Conservation (phyloP, 2,113 vertebrate species). For the Cricetomys ansorgei region DNA sequence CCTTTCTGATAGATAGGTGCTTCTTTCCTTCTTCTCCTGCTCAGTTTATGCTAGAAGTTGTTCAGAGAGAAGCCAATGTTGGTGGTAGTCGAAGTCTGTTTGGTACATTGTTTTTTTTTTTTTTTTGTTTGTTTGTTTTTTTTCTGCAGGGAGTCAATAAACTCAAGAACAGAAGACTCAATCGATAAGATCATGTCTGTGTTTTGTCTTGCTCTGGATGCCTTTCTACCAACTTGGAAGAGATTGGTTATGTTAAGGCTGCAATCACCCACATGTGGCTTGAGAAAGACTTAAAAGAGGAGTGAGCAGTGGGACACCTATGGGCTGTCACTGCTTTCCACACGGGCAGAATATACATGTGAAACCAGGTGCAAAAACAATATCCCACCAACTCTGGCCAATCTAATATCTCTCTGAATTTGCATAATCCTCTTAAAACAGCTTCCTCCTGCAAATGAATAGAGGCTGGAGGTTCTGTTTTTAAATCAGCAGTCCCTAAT, state of each 20-base stretch:
- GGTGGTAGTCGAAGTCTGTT: neutral
- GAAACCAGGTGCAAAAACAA: conserved; percentile 44
- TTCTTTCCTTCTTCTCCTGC: neutral
- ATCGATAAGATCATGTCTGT: conserved; percentile 11
- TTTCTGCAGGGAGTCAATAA: conserved; percentile 43
- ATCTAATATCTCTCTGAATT: neutral
- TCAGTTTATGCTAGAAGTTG: conserved; percentile 35
- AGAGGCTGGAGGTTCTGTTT: conserved; percentile 42
- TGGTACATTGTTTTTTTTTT: conserved; percentile 15
- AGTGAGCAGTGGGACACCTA: neutral
- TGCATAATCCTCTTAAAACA: conserved; percentile 14
- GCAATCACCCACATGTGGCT: neutral
- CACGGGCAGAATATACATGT: neutral
- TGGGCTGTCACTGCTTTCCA: neutral
- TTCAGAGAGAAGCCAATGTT: neutral
- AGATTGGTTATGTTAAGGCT: neutral
- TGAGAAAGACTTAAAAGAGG: neutral
- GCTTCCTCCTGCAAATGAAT: conserved; percentile 41
- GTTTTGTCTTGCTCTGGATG: conserved; percentile 1
- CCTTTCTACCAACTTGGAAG: conserved; percentile 22
- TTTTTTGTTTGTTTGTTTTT: no score
- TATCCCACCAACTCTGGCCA: neutral
- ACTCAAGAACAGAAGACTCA: conserved; percentile 39
- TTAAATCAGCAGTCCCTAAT: conserved; percentile 64
- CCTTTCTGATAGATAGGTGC: conserved; percentile 7